Percentiles rank a stretch among this genome's conserved stretches.
Evolutionary conservation across 2,888 invertebrate genomes (phyloP).

Genomic region (Microplitis deprimator): DNA sequence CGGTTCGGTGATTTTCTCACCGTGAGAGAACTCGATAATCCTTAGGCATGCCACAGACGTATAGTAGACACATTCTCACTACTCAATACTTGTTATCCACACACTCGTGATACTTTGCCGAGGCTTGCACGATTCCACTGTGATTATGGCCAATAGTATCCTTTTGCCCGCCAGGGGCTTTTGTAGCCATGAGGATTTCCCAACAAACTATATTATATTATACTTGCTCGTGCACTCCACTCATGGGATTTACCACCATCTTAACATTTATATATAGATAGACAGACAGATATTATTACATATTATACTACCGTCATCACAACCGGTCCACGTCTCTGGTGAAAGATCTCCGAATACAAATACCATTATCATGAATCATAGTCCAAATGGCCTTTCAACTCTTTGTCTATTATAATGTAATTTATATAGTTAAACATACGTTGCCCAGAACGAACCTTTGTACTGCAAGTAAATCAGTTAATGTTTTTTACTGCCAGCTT

Average conservation of each 20-base stretch:
- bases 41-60: neutral
- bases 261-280: neutral
- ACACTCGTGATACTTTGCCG: conserved; percentile 35
- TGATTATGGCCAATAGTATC: conserved; percentile 46
- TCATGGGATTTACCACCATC: neutral
- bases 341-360: conserved; percentile 1
- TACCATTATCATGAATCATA: conserved; percentile 2
- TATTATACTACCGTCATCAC: too few relatives aligned
- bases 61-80: conserved; percentile 2
- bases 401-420: neutral
- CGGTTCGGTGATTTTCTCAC: conserved; percentile 49
- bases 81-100: neutral
- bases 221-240: conserved; percentile 8
- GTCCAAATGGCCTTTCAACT: neutral
- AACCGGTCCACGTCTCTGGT: neutral
- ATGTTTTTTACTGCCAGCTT: too few relatives aligned
- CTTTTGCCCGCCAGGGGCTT: conserved; percentile 24
- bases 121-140: conserved; percentile 46
- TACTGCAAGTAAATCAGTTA: too few relatives aligned
- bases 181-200: conserved; percentile 24
- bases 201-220: neutral
- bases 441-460: too few relatives aligned
- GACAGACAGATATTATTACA: neutral
- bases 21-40: conserved; percentile 53
- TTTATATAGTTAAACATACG: neutral